A percentile compares a stretch with the other conserved stretches of the same genome.
These are phyloP conservation scores for Sebastes matsubarae DNA, from an alignment of 2,797 vertebrate species.

Conservation along the genomic window DNA sequence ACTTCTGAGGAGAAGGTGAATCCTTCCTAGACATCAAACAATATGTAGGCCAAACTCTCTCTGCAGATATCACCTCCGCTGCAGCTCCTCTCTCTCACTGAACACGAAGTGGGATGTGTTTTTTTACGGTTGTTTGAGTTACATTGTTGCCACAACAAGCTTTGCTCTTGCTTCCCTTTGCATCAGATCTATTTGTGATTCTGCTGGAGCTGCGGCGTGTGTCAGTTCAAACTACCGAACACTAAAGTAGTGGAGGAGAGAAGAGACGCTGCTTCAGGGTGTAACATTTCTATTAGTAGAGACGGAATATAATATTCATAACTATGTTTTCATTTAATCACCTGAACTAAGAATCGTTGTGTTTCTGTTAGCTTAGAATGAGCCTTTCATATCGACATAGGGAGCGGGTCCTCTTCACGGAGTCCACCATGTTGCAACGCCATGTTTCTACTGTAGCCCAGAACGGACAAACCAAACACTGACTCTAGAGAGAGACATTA, in stretches of 20 bases:
- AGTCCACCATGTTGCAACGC: too few species aligned
- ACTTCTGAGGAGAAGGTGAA: neutral
- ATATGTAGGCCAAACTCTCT: slow-evolving; percentile 2
- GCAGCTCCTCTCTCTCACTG: slow-evolving; percentile 3
- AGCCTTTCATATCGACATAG: too few species aligned
- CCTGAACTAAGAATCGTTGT: too few species aligned
- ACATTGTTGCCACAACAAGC: neutral
- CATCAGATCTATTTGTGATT: slow-evolving; percentile 4
- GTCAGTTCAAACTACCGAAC: neutral
- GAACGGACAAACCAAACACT: too few species aligned
- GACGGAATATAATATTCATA: too few species aligned
- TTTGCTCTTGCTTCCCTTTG: slow-evolving; percentile 6
- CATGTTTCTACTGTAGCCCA: too few species aligned
- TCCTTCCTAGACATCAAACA: slow-evolving; percentile 17
- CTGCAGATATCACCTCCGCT: slow-evolving; percentile 7
- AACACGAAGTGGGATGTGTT: neutral
- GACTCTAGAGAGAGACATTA: too few species aligned
- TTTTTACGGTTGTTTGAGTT: slow-evolving; percentile 8
- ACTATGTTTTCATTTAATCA: too few species aligned
- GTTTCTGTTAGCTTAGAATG: too few species aligned
- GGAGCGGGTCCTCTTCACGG: too few species aligned
- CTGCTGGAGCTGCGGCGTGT: neutral
- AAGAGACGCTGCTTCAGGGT: neutral
- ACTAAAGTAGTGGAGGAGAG: neutral
- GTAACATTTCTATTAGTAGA: too few species aligned